phyloP scores from a whole-genome alignment of 1,140 invertebrate genomes.

The Papilio polytes region DNA sequence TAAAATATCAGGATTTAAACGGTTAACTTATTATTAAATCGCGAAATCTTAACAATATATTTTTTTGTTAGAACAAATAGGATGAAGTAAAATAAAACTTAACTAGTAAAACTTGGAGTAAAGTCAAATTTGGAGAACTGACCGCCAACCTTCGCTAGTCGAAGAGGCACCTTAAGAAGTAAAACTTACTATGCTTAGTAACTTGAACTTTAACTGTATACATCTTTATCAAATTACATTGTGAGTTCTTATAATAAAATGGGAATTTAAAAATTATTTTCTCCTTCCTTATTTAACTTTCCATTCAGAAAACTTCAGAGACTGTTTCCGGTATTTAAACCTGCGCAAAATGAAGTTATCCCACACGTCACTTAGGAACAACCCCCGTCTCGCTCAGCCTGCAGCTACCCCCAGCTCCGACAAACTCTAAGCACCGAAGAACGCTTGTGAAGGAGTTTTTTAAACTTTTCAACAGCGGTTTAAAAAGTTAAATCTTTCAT shows the following conservation, averaged over 20 bases:
- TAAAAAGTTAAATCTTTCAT: neutral
- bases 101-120: too few species aligned
- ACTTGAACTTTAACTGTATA: too few species aligned
- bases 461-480: neutral
- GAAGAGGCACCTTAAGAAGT: too few species aligned
- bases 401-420: neutral
- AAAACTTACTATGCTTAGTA: too few species aligned
- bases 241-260: neutral
- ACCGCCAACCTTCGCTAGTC: too few species aligned
- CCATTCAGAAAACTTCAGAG: neutral
- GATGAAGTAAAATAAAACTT: too few species aligned
- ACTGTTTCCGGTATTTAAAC: slow-evolving; percentile 17
- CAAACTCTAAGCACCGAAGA: slow-evolving; percentile 16
- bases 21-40: too few species aligned
- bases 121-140: too few species aligned
- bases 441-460: slow-evolving; percentile 7
- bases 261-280: neutral
- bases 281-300: slow-evolving; percentile 13
- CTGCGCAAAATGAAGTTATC: slow-evolving; percentile 13
- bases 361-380: slow-evolving; percentile 21
- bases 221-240: too few species aligned
- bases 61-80: too few species aligned
- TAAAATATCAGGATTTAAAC: too few species aligned
- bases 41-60: too few species aligned
- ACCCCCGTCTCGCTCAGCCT: neutral